Percentiles rank a stretch among this genome's conserved stretches.
These are phyloP conservation scores for Mylabris phalerata DNA, from an alignment of 1,140 invertebrate genomes.

Conservation along the genomic window DNA sequence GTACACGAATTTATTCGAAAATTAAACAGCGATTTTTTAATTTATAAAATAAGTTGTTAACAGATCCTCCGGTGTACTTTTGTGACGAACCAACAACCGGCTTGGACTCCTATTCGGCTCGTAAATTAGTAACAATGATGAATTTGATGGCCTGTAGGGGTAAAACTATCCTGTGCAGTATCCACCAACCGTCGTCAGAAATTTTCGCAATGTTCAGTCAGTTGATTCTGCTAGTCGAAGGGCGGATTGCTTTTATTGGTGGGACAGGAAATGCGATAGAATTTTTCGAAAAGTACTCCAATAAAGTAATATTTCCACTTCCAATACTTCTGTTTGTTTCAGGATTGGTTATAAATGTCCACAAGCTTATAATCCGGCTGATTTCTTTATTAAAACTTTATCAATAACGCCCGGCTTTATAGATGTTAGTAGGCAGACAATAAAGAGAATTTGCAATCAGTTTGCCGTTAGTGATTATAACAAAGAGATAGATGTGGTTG, in stretches of 20 bases:
- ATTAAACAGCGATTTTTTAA: neutral
- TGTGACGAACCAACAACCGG: conserved; percentile 96
- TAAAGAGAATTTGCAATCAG: conserved; percentile 67
- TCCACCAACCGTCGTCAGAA: conserved; percentile 95
- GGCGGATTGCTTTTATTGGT: conserved; percentile 82
- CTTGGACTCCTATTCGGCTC: conserved; percentile 86
- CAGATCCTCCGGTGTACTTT: conserved; percentile 87
- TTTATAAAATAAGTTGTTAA: conserved; percentile 60
- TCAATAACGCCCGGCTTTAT: conserved; percentile 73
- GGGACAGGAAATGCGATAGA: conserved; percentile 60
- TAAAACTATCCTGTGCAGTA: conserved; percentile 88
- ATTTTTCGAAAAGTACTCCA: conserved; percentile 68
- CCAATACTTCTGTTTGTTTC: conserved; percentile 16
- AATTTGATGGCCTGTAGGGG: conserved; percentile 57
- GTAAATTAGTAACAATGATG: conserved; percentile 73
- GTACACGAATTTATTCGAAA: conserved; percentile 43
- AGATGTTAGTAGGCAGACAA: conserved; percentile 53
- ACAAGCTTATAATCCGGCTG: conserved; percentile 83
- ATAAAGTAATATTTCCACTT: neutral
- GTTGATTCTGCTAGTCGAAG: conserved; percentile 81
- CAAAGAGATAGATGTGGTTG: conserved; percentile 63
- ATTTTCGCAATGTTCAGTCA: conserved; percentile 84
- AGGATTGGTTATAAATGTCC: conserved; percentile 74
- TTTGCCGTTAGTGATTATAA: conserved; percentile 70
- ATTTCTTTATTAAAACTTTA: conserved; percentile 82